Evolutionary conservation across 2,888 invertebrate species (phyloP).

Genomic region (Drosophila buzzatii): DNA sequence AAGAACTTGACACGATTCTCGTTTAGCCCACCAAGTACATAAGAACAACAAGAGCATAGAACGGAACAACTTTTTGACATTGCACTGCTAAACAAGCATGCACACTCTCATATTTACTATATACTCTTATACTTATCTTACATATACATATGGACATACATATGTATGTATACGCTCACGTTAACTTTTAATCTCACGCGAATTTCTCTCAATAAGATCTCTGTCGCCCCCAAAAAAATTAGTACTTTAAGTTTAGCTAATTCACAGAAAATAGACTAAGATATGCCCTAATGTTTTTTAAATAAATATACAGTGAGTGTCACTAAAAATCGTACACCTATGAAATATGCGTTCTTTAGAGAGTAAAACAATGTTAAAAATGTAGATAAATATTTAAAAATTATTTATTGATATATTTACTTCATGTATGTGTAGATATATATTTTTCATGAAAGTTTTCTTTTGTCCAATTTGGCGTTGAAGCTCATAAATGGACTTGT

Average conservation of each 20-base stretch:
- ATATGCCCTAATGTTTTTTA: conserved; percentile 4
- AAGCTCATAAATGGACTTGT: no score
- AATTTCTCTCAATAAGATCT: conserved; percentile 34
- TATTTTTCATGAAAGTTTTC: no score
- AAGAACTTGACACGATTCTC: conserved; percentile 68
- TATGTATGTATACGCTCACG: neutral
- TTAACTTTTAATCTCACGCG: conserved; percentile 60
- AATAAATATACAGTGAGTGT: no score
- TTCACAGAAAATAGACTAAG: conserved; percentile 7
- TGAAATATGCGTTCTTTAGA: no score
- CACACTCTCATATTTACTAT: neutral
- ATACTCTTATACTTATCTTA: no score
- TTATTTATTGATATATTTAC: no score
- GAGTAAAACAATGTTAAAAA: no score
- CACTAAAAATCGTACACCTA: no score
- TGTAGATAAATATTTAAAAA: no score
- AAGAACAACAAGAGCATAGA: conserved; percentile 34
- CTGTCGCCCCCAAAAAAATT: conserved; percentile 8
- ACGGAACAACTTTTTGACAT: conserved; percentile 63
- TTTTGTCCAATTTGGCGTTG: no score
- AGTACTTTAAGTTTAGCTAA: neutral
- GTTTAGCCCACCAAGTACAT: conserved; percentile 29
- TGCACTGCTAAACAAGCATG: conserved; percentile 34
- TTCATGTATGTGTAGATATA: no score
- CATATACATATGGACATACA: neutral